Evolutionary conservation across 2,888 invertebrate genomes (phyloP).

Genomic region (Liopterus haemorrhoidalis): DNA sequence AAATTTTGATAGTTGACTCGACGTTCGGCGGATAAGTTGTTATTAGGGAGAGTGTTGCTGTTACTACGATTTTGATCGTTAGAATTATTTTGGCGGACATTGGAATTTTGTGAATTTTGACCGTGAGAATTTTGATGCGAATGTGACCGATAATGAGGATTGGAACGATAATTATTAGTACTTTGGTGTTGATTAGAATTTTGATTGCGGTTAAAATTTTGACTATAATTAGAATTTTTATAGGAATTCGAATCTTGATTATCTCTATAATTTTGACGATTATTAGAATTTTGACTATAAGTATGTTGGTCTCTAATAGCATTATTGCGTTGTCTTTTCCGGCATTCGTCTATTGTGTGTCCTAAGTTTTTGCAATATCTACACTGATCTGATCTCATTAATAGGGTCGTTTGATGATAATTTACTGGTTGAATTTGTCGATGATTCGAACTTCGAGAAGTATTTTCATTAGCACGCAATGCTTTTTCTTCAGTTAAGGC

Average conservation of each 20-base stretch:
- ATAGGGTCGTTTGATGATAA: too few species aligned
- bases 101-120: constrained; percentile 6
- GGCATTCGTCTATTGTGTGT: constrained; percentile 14
- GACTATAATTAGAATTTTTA: constrained; percentile 1
- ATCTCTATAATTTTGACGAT: neutral
- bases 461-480: constrained; percentile 2
- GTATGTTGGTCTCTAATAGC: constrained; percentile 5
- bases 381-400: too few species aligned
- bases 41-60: too few species aligned
- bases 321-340: constrained; percentile 10
- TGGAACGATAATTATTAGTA: neutral
- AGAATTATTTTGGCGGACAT: neutral
- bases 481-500: constrained; percentile 13
- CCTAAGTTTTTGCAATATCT: constrained; percentile 19
- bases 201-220: constrained; percentile 5
- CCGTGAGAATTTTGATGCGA: neutral
- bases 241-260: too few species aligned
- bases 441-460: neutral
- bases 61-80: too few species aligned
- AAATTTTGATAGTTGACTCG: too few species aligned
- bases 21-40: too few species aligned
- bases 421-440: too few species aligned
- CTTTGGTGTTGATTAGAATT: neutral
- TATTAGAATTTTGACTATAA: too few species aligned
- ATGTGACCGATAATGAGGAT: neutral